Evolutionary conservation across 2,113 vertebrate genomes (phyloP).

Genomic region (Dryoscopus gambensis): DNA sequence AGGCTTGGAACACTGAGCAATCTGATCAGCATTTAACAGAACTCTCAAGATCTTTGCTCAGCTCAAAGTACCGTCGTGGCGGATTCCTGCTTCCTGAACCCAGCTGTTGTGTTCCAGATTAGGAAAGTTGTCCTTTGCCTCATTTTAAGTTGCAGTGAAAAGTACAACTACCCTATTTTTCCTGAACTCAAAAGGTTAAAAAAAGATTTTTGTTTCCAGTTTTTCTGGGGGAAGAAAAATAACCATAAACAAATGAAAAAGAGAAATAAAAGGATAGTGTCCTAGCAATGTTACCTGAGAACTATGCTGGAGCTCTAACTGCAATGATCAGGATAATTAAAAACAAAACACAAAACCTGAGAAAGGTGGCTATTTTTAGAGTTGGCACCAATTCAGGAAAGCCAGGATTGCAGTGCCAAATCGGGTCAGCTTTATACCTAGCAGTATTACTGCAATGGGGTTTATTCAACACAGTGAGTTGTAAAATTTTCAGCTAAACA

Average conservation of each 20-base stretch:
- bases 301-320: background rate
- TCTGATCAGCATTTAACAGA: background rate
- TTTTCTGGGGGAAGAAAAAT: background rate
- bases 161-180: background rate
- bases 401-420: background rate
- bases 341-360: background rate
- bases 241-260: background rate
- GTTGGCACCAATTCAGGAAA: background rate
- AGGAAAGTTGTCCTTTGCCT: background rate
- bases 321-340: background rate
- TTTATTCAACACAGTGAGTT: background rate
- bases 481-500: background rate
- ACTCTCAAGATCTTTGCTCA: background rate
- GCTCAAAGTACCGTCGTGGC: rapidly evolving
- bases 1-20: background rate
- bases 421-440: background rate
- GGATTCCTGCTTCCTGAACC: background rate
- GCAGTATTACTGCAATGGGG: background rate
- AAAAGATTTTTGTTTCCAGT: background rate
- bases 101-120: background rate
- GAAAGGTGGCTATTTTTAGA: background rate
- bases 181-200: background rate
- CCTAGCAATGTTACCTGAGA: background rate
- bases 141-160: background rate
- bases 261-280: background rate